Base-by-base conservation (phyloP, 2,888 invertebrate species). In the Cryptocephalus primarius region DNA sequence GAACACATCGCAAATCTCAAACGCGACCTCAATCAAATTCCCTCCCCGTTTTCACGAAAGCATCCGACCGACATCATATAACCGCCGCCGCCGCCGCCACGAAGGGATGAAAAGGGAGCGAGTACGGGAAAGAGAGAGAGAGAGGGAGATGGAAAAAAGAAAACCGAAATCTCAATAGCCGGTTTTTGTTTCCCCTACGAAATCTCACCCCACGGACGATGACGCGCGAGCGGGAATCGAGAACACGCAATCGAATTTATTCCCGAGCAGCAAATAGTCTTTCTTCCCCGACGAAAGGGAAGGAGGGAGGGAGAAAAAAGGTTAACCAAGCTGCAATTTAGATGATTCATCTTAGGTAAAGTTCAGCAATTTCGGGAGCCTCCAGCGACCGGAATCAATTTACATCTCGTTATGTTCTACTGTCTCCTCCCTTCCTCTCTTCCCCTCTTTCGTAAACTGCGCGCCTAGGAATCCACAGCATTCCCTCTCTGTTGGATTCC, bases 311-410 rank as follows among this genome's bases (percentile, higher is more conserved):
- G n/a, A n/a, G 22, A 22, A 22, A 22, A 22, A 22, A 60, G 60
- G 61, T 62, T 64, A 64, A 65, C 61, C 62, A 62, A 62, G 62
- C 62, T 60, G 61, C 64, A 65, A 66, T 67, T 66, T 62, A 57
- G 61, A 64, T 62, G 65, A 66, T 66, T 65, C 65, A 62, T 66
- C 66, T 66, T 65, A 62, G 61, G 64, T 62, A 65, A 67, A 66
- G 67, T 69, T 69, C 65, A 65, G 66, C 65, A 67, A 67, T 67
- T 67, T 64, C 61, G 9, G 60, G 56, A 58, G 63, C 62, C 62
- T 58, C 62, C 60, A 64, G 63, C 65, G 60, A 59, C 62, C 62
- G 61, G 65, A 68, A 68, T 67, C 67, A 69, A 69, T 69, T 69
- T 69, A 66, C 69, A 69, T 68, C 66, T 68, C 67, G 67, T 68